Base-by-base conservation (phyloP, 2,888 invertebrate genomes). In the Leucoma salicis region DNA sequence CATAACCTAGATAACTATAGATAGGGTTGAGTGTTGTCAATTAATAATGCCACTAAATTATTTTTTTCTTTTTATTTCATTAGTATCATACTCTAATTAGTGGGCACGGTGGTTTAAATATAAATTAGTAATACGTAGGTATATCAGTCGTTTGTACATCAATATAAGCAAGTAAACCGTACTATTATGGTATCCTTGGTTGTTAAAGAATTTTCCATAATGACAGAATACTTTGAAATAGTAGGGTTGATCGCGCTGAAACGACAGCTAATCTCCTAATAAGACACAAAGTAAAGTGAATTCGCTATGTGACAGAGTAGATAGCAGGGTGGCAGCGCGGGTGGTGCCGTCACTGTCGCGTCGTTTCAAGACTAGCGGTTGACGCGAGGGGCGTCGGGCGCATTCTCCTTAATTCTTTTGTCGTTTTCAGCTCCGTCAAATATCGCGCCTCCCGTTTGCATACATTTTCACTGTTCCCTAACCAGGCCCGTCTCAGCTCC, bases 401-500 rank as follows among this genome's bases (percentile, higher is more conserved):
- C 61, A 55, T 60, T 64, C 72, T 73, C 74, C 77, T 76, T 82
- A 81, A 88, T 89, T 88, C 82, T 87, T 88, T 83, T 81, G 86
- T 82, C 89, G 86, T 89, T 88, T 82, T 86, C 88, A 80, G 74
- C 79, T 78, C 71, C 74, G 80, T 87, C 88, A 86, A 89, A 86
- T 82, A 87, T 78, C 80, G 79, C 76, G 75, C 79, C 81, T 75
- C 75, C 80, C 79, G 86, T 87, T 87, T 86, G 86, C 88, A 87
- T 88, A 88, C 74, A 89, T 89, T 88, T 88, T 81, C 85, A 74
- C 78, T 63, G 66, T 52, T 67, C 58, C 64, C 65, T 67, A 59
- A 51, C 53, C 59, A 48, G 53, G 57, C 52, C 53, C 64, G 63
- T 66, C 61, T 52, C 64, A 59, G n/a, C n/a, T n/a, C 59, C 53